A percentile compares a stretch with the other conserved stretches of the same genome.
phyloP scores from a whole-genome alignment of 23 tunicate species.

The Diplosoma virens region DNA sequence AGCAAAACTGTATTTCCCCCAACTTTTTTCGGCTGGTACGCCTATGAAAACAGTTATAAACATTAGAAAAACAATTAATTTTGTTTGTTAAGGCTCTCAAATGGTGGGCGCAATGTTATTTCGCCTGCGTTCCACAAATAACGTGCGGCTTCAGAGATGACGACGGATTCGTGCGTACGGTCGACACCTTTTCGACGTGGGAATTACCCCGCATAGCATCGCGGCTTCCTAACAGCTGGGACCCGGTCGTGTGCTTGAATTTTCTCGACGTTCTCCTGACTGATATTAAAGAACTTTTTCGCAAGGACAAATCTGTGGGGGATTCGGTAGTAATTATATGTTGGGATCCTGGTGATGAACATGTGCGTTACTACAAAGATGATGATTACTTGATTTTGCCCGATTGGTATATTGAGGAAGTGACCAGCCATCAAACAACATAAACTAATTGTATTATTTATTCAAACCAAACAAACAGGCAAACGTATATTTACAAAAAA shows the following conservation, averaged over 20 bases:
- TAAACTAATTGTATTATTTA: no score
- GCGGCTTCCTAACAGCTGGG: slow-evolving; percentile 35
- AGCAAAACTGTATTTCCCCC: no score
- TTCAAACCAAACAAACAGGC: no score
- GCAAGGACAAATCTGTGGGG: neutral
- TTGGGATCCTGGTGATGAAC: neutral
- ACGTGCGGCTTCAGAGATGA: slow-evolving; percentile 86
- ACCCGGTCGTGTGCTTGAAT: slow-evolving; percentile 16
- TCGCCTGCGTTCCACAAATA: slow-evolving; percentile 70
- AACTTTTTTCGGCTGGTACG: no score
- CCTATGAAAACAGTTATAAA: no score
- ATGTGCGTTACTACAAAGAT: neutral
- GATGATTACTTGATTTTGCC: neutral
- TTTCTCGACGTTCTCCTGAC: slow-evolving; percentile 42
- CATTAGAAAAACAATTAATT: no score
- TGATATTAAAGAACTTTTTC: slow-evolving; percentile 12
- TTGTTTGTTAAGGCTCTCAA: slow-evolving; percentile 47
- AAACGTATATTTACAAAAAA: no score
- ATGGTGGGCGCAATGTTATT: slow-evolving; percentile 84
- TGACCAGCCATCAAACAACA: no score
- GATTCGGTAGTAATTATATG: neutral
- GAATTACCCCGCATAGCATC: slow-evolving; percentile 36
- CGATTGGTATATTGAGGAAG: no score
- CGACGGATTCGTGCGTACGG: slow-evolving; percentile 34
- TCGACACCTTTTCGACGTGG: slow-evolving; percentile 26